Percentiles rank a stretch among this genome's conserved stretches.
Evolutionary conservation across 2,113 vertebrate species (phyloP).

Genomic region (Leptobrachium leishanense): DNA sequence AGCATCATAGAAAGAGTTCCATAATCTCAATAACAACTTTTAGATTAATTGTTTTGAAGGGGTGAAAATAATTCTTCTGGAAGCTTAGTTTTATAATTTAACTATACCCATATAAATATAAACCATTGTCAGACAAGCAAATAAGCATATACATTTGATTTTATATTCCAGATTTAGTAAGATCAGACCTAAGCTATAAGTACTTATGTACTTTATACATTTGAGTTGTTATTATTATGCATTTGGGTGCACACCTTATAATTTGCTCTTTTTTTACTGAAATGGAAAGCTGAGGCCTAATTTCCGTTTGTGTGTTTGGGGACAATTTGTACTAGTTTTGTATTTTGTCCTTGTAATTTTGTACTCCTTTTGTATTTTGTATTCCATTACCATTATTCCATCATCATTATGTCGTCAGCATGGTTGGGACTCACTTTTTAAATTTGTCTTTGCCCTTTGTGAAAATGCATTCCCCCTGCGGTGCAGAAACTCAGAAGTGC

Average conservation of each 20-base stretch:
- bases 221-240: constrained; percentile 46
- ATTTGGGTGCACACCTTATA: constrained; percentile 43
- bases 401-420: constrained; percentile 56
- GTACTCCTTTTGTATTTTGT: not conserved
- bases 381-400: constrained; percentile 41
- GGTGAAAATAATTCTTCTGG: too few relatives aligned
- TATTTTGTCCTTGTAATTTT: too few relatives aligned
- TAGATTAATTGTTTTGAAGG: too few relatives aligned
- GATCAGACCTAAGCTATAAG: too few relatives aligned
- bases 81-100: too few relatives aligned
- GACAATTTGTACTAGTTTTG: constrained; percentile 29
- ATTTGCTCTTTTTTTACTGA: constrained; percentile 29
- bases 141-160: constrained; percentile 4
- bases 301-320: constrained; percentile 60
- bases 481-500: constrained; percentile 54
- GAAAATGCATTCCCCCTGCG: constrained; percentile 60
- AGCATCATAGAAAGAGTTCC: too few relatives aligned
- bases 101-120: too few relatives aligned
- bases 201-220: too few relatives aligned
- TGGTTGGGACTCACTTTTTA: constrained; percentile 61
- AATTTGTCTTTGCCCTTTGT: constrained; percentile 59
- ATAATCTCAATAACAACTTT: too few relatives aligned
- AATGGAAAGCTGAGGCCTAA: constrained; percentile 38
- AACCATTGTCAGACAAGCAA: not conserved
- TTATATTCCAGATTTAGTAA: too few relatives aligned